Evolutionary conservation across 2,797 vertebrate species (phyloP), one percentile per base, ranked within the genome.

Genomic region (Gouania willdenowi): DNA sequence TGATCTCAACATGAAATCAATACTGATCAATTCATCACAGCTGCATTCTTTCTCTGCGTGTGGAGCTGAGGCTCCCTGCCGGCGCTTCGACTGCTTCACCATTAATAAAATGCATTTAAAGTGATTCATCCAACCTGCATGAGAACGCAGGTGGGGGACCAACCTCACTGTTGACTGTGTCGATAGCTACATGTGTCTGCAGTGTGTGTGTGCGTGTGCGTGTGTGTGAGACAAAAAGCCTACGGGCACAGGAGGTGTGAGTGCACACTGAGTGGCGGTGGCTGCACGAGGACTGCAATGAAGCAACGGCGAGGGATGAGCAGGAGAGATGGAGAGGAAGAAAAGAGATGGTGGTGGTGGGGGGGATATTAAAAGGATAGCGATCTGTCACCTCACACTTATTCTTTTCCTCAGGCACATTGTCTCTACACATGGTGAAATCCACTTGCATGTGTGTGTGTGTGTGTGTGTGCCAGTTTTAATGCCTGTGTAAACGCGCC

Each of bases 321-420:
- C n/a, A 5, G 19, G 23, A 62, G 38, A 59, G 46, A 71, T 13
- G 6, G 39, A 46, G 39, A 30, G 46, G 66, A 52, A 48, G 55
- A 61, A n/a, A n/a, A n/a, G n/a, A n/a, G n/a, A n/a, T n/a, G n/a
- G n/a, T n/a, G n/a, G n/a, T n/a, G n/a, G n/a, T n/a, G n/a, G n/a
- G n/a, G n/a, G n/a, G n/a, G n/a, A n/a, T n/a, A n/a, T n/a, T n/a
- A n/a, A n/a, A n/a, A n/a, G n/a, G n/a, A n/a, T 35, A 50, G 53
- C 53, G 60, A 66, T 78, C 66, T 75, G 67, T 72, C 71, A 67
- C 44, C 56, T 77, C 37, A 61, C 47, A 51, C 59, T 75, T 77
- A 71, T 75, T 75, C 71, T 75, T 76, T 57, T 73, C 58, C 53
- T 50, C 32, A 1, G 40, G 48, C 34, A 25, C 41, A 72, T 64